Percentiles rank a stretch among this genome's conserved stretches.
These are phyloP conservation scores for Alloscopus bannaensis DNA, from an alignment of 2,888 invertebrate genomes.

Conservation along the genomic window DNA sequence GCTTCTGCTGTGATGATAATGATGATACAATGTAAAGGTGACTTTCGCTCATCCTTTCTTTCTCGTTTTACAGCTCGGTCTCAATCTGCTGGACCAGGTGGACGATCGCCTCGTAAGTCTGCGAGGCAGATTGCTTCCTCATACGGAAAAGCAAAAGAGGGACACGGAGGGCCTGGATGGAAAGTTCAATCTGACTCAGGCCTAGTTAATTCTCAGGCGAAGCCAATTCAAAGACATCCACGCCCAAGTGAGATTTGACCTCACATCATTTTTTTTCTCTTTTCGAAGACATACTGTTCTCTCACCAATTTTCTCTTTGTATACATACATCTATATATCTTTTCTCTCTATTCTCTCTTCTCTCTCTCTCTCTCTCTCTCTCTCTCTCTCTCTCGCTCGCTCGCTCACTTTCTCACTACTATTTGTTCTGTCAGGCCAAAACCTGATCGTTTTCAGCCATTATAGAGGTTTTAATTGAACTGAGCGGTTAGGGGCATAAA, in stretches of 20 bases:
- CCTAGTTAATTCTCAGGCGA: slow-evolving; percentile 70
- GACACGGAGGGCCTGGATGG: slow-evolving; percentile 74
- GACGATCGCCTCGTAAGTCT: slow-evolving; percentile 71
- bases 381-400: slow-evolving; percentile 17
- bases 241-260: slow-evolving; percentile 81
- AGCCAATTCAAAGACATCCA: slow-evolving; percentile 78
- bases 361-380: slow-evolving; percentile 34
- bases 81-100: slow-evolving; percentile 82
- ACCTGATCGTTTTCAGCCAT: not conserved
- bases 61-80: slow-evolving; percentile 78
- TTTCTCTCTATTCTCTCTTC: slow-evolving; percentile 52
- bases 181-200: slow-evolving; percentile 72
- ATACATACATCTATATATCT: slow-evolving; percentile 44
- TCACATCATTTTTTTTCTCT: slow-evolving; percentile 39
- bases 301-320: no score
- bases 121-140: slow-evolving; percentile 71
- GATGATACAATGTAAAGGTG: not conserved
- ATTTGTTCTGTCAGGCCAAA: slow-evolving; percentile 12
- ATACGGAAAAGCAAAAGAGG: slow-evolving; percentile 74
- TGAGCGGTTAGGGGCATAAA: no score
- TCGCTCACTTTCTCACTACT: slow-evolving; percentile 21
- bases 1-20: not conserved
- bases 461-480: no score
- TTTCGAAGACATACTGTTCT: slow-evolving; percentile 16
- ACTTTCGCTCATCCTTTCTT: slow-evolving; percentile 5